Evolutionary conservation across 1,140 invertebrate species (phyloP).

Genomic region (Ctenoplectra terminalis): DNA sequence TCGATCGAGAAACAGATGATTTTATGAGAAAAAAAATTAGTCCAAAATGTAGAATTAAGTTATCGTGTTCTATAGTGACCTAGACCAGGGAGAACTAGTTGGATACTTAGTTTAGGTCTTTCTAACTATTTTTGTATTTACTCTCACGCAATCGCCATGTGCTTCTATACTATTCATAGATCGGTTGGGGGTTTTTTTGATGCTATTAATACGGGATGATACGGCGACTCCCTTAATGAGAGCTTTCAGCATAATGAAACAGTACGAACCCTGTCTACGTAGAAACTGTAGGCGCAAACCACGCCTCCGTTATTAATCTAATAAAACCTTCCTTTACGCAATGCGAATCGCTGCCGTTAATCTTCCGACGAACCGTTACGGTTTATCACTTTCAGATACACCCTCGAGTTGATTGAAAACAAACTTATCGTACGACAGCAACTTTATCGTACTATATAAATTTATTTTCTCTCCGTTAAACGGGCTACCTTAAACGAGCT

Average conservation of each 20-base stretch:
- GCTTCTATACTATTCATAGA: neutral
- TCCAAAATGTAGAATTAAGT: too few relatives aligned
- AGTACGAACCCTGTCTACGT: neutral
- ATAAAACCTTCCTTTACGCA: slow-evolving; percentile 42
- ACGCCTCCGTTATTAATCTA: slow-evolving; percentile 25
- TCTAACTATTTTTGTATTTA: neutral
- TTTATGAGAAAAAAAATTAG: neutral
- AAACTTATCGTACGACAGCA: neutral
- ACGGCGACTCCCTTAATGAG: neutral
- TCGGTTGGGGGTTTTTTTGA: neutral
- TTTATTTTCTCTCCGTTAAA: neutral
- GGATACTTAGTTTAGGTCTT: neutral
- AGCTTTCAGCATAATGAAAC: slow-evolving; percentile 38
- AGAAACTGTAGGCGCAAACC: slow-evolving; percentile 17
- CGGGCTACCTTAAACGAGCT: neutral
- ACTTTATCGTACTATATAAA: neutral
- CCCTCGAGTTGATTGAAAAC: neutral
- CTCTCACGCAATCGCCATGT: neutral
- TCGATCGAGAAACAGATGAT: too few relatives aligned
- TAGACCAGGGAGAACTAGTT: neutral
- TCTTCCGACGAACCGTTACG: slow-evolving; percentile 9
- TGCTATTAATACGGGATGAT: slow-evolving; percentile 30
- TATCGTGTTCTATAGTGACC: neutral
- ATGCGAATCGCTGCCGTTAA: slow-evolving; percentile 1
- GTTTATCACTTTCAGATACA: neutral